A percentile compares a stretch with the other conserved stretches of the same genome.
Evolutionary conservation across 2,888 invertebrate species (phyloP).

Genomic region (Lochmaea crataegi): DNA sequence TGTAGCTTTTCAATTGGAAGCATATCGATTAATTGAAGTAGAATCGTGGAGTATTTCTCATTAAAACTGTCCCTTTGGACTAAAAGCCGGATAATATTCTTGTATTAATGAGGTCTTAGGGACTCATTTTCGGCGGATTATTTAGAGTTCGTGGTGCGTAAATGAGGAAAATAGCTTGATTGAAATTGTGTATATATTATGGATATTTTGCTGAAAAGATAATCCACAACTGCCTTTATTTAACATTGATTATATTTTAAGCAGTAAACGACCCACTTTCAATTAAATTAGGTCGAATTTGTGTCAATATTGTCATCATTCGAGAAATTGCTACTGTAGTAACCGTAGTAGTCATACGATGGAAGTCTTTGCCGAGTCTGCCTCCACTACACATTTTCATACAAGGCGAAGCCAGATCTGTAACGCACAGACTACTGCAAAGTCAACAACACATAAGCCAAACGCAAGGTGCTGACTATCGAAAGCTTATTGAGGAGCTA

Average conservation of each 20-base stretch:
- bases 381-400: no score
- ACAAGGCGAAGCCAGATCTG: no score
- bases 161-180: conserved; percentile 15
- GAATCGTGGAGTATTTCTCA: conserved; percentile 25
- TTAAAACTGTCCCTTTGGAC: conserved; percentile 36
- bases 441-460: no score
- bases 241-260: not conserved
- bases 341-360: no score
- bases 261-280: not conserved
- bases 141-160: conserved; percentile 16
- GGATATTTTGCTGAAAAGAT: not conserved
- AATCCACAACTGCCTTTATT: not conserved
- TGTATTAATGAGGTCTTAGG: conserved; percentile 33
- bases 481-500: no score
- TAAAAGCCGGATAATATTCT: conserved; percentile 26
- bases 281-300: not conserved
- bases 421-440: no score
- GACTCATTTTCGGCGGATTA: conserved; percentile 29
- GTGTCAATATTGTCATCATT: no score
- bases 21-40: conserved; percentile 29
- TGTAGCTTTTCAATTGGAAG: conserved; percentile 28
- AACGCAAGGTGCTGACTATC: no score
- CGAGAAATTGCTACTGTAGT: no score
- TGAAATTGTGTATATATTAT: conserved; percentile 16
- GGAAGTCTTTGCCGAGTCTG: no score